Conservation (phyloP, 2,113 vertebrate genomes). For the Bombycilla garrulus region DNA sequence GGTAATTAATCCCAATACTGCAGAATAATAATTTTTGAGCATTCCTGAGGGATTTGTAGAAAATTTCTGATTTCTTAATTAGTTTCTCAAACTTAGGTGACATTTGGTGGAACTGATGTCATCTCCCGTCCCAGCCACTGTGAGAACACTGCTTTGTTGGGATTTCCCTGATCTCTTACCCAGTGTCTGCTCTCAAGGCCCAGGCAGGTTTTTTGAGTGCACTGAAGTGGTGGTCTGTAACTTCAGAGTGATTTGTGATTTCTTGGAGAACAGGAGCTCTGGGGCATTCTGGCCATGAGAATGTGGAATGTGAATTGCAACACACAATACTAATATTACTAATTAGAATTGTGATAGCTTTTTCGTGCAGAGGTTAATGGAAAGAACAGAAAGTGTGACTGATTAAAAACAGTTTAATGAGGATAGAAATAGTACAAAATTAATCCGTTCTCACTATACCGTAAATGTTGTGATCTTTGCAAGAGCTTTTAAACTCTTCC, state of each 20-base stretch:
- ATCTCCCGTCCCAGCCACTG: not conserved
- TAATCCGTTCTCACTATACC: not conserved
- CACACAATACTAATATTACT: not conserved
- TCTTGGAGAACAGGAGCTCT: not conserved
- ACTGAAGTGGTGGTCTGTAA: not conserved
- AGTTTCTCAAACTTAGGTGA: not conserved
- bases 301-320: not conserved
- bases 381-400: not conserved
- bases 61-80: not conserved
- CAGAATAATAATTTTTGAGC: not conserved
- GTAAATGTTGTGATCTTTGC: not conserved
- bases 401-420: constrained; percentile 27
- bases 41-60: not conserved
- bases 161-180: not conserved
- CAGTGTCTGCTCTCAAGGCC: not conserved
- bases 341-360: not conserved
- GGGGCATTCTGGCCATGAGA: not conserved
- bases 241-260: not conserved
- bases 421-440: not conserved
- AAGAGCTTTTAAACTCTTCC: not conserved
- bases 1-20: not conserved
- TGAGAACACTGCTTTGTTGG: not conserved
- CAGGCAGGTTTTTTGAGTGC: not conserved
- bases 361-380: not conserved
- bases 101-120: not conserved